Percentiles rank a stretch among this genome's conserved stretches.
These are phyloP conservation scores for Aphodius sticticus DNA, from an alignment of 2,888 invertebrate species.

Conservation along the genomic window DNA sequence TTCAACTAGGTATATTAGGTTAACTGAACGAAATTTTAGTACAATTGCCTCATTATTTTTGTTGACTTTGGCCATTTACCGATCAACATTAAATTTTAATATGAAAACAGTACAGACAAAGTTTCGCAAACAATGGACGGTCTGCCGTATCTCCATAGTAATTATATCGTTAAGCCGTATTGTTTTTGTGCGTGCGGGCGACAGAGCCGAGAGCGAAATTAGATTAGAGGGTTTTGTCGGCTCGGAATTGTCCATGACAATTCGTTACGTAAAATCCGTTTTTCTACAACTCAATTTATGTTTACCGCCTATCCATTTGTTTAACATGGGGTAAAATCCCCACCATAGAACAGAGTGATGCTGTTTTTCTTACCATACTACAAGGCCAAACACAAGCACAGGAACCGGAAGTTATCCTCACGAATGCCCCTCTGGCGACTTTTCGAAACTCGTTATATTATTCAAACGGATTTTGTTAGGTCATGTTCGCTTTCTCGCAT, in stretches of 20 bases:
- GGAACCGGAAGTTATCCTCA: not conserved
- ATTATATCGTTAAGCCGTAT: conserved; percentile 4
- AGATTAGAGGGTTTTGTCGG: not conserved
- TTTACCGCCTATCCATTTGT: conserved; percentile 4
- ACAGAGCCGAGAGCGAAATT: conserved; percentile 4
- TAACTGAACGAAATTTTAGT: not conserved
- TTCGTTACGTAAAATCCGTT: not conserved
- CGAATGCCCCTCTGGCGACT: not conserved
- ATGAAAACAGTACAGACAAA: not conserved
- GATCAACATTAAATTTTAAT: not conserved
- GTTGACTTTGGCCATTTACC: not conserved
- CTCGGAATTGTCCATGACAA: conserved; percentile 4
- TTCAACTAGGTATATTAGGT: not conserved
- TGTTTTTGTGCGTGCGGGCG: not conserved
- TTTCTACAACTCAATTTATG: conserved; percentile 4
- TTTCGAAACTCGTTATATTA: not conserved
- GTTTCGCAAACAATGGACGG: not conserved
- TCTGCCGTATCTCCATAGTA: conserved; percentile 4
- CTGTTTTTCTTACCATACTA: not conserved
- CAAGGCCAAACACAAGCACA: not conserved
- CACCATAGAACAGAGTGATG: not conserved
- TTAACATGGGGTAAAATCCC: not conserved
- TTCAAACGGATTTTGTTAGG: not conserved
- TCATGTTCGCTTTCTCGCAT: not conserved
- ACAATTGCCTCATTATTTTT: not conserved